Evolutionary conservation across 2,113 vertebrate species (phyloP), one percentile per base, ranked within the genome.

Genomic region (Indicator maculatus): DNA sequence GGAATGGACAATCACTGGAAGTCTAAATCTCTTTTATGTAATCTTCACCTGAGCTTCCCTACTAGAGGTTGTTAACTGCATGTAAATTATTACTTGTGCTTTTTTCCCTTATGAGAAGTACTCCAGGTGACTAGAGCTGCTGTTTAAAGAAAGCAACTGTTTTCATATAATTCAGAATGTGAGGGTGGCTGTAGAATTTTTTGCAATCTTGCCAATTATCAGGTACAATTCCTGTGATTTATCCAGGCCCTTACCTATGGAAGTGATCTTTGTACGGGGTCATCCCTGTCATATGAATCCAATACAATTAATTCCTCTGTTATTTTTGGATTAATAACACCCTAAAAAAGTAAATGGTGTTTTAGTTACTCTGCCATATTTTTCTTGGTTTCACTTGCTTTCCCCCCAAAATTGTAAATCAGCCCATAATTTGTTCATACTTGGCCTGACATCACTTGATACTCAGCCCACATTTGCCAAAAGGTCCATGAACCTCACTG

Each of bases 11-110:
- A 59, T 28, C 55, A 80, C 72, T 88, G 65, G 56, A 83, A 94
- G 53, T 69, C 72, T 95, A 76, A 79, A 92, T 66, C 93, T 88
- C 93, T 96, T 94, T 94, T 86, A 91, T 90, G 78, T 74, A 73
- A 82, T 92, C n/a, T 94, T 96, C 96, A 78, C 28, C 78, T 67
- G 60, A 92, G 63, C 89, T 93, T 96, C 94, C 44, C 28, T 69
- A 84, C 91, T 95, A 66, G 89, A 93, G 78, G 92, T 71, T 95
- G 83, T 45, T 82, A 89, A 90, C 86, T 67, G 77, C 60, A 50
- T 77, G 39, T 65, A 78, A 96, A 44, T 94, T 96, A 91, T 52
- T 93, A 89, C 86, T 76, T 0, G 0, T 67, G 69, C 79, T 67
- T 88, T 21, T 89, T 96, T 87, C 36, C 74, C 64, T 93, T 31